A percentile compares a stretch with the other conserved stretches of the same genome.
These are phyloP conservation scores for Ostrea edulis DNA, from an alignment of 1,140 invertebrate genomes.

Conservation along the genomic window DNA sequence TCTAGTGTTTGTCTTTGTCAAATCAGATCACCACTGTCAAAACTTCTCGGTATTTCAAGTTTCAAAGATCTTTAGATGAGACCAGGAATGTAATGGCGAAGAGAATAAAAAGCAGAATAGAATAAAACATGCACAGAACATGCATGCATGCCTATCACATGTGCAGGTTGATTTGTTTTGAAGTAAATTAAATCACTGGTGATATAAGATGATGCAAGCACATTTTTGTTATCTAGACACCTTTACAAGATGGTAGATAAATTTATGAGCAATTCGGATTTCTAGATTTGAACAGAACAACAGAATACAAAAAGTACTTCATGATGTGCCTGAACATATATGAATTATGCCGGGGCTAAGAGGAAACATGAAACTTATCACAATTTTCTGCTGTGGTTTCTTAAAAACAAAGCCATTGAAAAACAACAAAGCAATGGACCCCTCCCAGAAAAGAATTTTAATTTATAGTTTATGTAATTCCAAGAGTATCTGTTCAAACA, in stretches of 20 bases:
- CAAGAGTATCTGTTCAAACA: constrained; percentile 12
- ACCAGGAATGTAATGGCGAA: background rate
- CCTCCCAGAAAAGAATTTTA: constrained; percentile 35
- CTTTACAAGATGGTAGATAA: constrained; percentile 26
- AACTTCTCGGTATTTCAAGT: too few species aligned
- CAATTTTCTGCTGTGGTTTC: constrained; percentile 21
- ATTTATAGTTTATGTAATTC: constrained; percentile 30
- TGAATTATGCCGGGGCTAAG: background rate
- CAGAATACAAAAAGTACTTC: constrained; percentile 13
- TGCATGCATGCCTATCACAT: background rate
- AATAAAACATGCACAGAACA: background rate
- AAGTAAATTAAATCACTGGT: background rate
- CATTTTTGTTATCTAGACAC: background rate
- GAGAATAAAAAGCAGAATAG: background rate
- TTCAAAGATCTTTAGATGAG: too few species aligned
- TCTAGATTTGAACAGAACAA: constrained; percentile 8
- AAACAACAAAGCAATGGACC: constrained; percentile 2
- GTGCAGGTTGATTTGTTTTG: constrained; percentile 15
- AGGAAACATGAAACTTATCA: constrained; percentile 30
- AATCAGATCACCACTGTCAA: too few species aligned
- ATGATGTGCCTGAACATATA: background rate
- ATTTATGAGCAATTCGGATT: background rate
- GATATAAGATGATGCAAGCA: background rate
- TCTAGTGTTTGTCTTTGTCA: too few species aligned
- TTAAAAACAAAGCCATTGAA: constrained; percentile 33